A percentile compares a stretch with the other conserved stretches of the same genome.
Evolutionary conservation across 2,888 invertebrate genomes (phyloP).

Genomic region (Schizotus pectinicornis): DNA sequence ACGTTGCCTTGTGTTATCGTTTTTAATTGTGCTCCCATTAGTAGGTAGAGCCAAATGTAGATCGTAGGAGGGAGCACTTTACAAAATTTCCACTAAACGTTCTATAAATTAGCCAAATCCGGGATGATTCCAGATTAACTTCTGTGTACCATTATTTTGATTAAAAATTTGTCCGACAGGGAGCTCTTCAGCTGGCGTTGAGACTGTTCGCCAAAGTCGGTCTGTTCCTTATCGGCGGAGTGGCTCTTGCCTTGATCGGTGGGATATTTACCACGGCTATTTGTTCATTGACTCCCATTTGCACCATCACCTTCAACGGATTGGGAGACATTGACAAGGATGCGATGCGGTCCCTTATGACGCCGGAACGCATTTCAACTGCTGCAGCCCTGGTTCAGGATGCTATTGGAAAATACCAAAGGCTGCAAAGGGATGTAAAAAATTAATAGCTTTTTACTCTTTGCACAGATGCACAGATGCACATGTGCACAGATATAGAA

Average conservation of each 20-base stretch:
- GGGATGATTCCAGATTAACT: background rate
- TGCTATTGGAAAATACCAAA: constrained; percentile 67
- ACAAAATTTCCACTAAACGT: background rate
- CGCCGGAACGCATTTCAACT: constrained; percentile 65
- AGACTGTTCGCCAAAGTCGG: constrained; percentile 57
- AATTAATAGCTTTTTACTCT: too few species aligned
- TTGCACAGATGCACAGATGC: too few species aligned
- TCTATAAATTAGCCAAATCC: background rate
- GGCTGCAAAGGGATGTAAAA: constrained; percentile 47
- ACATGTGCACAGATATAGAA: too few species aligned
- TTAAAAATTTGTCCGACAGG: constrained; percentile 43
- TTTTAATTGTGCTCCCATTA: too few species aligned
- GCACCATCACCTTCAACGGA: constrained; percentile 64
- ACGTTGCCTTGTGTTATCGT: too few species aligned
- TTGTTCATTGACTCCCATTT: constrained; percentile 69
- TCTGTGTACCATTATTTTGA: background rate
- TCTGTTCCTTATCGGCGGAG: constrained; percentile 57
- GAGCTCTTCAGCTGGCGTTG: constrained; percentile 44
- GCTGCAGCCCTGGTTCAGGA: constrained; percentile 67
- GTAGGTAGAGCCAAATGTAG: too few species aligned
- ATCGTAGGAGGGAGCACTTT: background rate
- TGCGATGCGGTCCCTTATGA: constrained; percentile 65
- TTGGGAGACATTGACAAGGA: constrained; percentile 53
- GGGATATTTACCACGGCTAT: constrained; percentile 64
- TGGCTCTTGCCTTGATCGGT: constrained; percentile 60